A percentile compares a stretch with the other conserved stretches of the same genome.
These are phyloP conservation scores for Cephus runcator DNA, from an alignment of 2,888 invertebrate genomes.

Conservation along the genomic window DNA sequence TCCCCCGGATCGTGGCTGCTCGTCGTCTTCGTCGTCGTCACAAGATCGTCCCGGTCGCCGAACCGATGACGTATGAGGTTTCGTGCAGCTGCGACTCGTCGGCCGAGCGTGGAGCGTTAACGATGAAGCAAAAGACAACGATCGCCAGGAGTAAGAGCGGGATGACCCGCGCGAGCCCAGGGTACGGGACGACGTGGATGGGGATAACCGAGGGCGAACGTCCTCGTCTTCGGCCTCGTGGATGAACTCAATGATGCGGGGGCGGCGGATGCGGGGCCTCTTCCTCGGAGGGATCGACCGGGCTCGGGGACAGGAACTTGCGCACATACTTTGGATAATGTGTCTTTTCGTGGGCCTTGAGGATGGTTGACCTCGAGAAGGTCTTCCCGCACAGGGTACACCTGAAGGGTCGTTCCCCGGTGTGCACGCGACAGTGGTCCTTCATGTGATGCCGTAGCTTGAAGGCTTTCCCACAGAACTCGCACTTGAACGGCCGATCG, in stretches of 20 bases:
- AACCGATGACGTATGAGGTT: too few relatives aligned
- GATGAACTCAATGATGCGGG: conserved; percentile 20
- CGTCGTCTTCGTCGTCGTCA: not conserved
- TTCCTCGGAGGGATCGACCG: conserved; percentile 85
- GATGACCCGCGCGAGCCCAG: too few relatives aligned
- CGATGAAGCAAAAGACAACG: too few relatives aligned
- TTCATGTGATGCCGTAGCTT: conserved; percentile 94
- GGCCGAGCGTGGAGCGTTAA: too few relatives aligned
- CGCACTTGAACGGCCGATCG: conserved; percentile 91
- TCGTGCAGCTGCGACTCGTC: too few relatives aligned
- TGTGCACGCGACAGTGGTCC: conserved; percentile 93
- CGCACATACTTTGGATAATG: conserved; percentile 92
- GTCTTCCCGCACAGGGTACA: conserved; percentile 91
- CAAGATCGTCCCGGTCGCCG: not conserved
- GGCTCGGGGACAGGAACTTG: conserved; percentile 88
- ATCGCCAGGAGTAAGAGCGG: too few relatives aligned
- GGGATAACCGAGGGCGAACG: too few relatives aligned
- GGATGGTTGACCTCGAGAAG: conserved; percentile 89
- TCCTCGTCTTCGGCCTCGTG: conserved; percentile 4
- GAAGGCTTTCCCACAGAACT: conserved; percentile 94
- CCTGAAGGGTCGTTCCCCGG: conserved; percentile 90
- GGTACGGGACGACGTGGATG: too few relatives aligned
- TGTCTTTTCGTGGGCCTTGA: conserved; percentile 93
- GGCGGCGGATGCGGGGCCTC: conserved; percentile 69
- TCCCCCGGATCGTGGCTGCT: not conserved